Conservation (phyloP, 1,140 invertebrate genomes). For the Drosophila pandora region DNA sequence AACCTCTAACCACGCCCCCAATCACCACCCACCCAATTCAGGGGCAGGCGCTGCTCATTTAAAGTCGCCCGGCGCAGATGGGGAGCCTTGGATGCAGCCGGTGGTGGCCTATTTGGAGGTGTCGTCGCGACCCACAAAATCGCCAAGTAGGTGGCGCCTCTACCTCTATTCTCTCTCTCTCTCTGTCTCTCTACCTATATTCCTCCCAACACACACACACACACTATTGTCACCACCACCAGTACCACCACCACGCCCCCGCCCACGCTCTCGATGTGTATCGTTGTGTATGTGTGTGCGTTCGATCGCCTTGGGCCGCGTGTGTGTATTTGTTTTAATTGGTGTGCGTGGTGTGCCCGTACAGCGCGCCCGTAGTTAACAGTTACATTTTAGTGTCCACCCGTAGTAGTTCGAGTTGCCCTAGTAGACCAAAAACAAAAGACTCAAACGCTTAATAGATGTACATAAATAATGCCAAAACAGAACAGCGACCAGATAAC, state of each 20-base stretch:
- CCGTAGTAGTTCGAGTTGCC: conserved; percentile 70
- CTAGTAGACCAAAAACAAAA: conserved; percentile 53
- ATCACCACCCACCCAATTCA: conserved; percentile 9
- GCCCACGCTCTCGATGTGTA: conserved; percentile 39
- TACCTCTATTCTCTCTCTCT: conserved; percentile 6
- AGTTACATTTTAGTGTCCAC: conserved; percentile 70
- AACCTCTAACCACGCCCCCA: not conserved
- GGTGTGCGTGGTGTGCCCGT: conserved; percentile 25
- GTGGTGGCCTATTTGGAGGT: conserved; percentile 82
- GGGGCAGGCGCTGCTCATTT: conserved; percentile 56
- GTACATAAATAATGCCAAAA: conserved; percentile 27
- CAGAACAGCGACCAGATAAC: conserved; percentile 3
- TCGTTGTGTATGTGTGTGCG: conserved; percentile 26
- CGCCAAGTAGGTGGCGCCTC: conserved; percentile 83
- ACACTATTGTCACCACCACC: not conserved
- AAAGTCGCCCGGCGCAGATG: conserved; percentile 58
- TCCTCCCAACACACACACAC: conserved; percentile 18
- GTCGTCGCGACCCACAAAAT: conserved; percentile 81
- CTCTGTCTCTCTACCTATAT: conserved; percentile 22
- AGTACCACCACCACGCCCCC: conserved; percentile 14
- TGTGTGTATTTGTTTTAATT: conserved; percentile 14
- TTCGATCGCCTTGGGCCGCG: conserved; percentile 36
- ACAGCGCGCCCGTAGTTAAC: conserved; percentile 63
- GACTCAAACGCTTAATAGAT: conserved; percentile 64
- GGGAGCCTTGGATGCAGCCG: conserved; percentile 79